These are phyloP conservation scores for Oscheius myriophilus DNA, from an alignment of 2,888 invertebrate species.

Conservation along the genomic window DNA sequence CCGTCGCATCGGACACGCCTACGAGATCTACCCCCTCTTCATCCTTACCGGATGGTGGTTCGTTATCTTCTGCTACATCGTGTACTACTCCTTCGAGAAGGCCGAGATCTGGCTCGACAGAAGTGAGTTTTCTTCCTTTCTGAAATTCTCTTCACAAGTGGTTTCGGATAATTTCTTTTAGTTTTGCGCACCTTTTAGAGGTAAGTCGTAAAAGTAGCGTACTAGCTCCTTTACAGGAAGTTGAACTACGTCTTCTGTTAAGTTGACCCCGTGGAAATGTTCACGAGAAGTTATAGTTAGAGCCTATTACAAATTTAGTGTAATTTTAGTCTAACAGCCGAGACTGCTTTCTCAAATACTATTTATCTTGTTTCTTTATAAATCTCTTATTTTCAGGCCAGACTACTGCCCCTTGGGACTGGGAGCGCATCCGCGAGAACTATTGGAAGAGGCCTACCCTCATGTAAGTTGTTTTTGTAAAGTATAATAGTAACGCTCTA, in stretches of 20 bases:
- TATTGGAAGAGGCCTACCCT: constrained; percentile 61
- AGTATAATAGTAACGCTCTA: neutral
- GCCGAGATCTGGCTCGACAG: constrained; percentile 66
- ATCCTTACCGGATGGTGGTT: constrained; percentile 55
- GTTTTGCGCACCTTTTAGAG: constrained; percentile 38
- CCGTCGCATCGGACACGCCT: constrained; percentile 61
- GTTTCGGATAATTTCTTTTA: constrained; percentile 59
- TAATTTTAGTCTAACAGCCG: too few species aligned
- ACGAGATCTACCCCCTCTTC: constrained; percentile 64
- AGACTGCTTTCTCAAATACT: too few species aligned
- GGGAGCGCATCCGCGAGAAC: constrained; percentile 59
- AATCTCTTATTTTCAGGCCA: constrained; percentile 35
- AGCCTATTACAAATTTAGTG: too few species aligned
- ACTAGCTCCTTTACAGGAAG: neutral
- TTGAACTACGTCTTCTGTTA: too few species aligned
- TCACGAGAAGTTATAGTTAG: neutral
- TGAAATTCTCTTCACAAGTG: constrained; percentile 49
- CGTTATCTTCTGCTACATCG: constrained; percentile 48
- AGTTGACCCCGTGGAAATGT: neutral
- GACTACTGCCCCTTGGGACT: constrained; percentile 63
- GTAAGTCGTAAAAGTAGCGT: too few species aligned
- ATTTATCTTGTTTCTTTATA: too few species aligned
- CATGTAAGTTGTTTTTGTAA: constrained; percentile 24
- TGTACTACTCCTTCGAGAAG: constrained; percentile 56
- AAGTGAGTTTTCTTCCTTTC: constrained; percentile 42